Base-by-base conservation (phyloP, 2,113 vertebrate genomes). In the Rallus limicola region DNA sequence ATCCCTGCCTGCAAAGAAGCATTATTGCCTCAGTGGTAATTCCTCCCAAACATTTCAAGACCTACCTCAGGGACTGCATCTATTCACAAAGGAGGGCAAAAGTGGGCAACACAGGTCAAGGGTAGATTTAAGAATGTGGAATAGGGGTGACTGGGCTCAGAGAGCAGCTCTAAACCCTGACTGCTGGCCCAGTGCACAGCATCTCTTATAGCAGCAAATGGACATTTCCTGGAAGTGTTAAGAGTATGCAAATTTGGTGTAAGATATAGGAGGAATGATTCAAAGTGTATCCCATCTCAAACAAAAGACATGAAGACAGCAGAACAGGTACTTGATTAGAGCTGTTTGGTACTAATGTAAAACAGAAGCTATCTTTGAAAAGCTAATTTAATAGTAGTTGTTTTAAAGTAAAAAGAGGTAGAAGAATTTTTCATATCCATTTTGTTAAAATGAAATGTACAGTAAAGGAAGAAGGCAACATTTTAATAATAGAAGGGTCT, bases 401-500 rank as follows among this genome's bases (percentile, higher is more conserved):
- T 18, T 89, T 67, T 36, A 38, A 93, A 95, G 56, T 33, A 0
- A 64, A 18, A 82, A 80, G n/a, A 83, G 9, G 18, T 55, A 16
- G 36, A 82, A 84, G 7, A 83, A 80, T 77, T 60, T 79, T 44
- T 74, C 20, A 68, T 56, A 82, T 24, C 7, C 0, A 1, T 75
- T 85, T 87, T 85, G 29, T 65, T 88, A 46, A 87, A 88, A 89
- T 76, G 16, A 80, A 87, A 50, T 46, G 28, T 68, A 40, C 33
- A 74, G 13, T 75, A 87, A 76, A 70, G 26, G 25, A 74, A 83
- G 18, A 77, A 91, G 34, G 26, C 23, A 69, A 33, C 9, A 44
- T 91, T 95, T 85, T 86, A 65, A 34, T 63, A 91, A 91, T 11
- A 62, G 86, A 94, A 80, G 16, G 28, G 42, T 85, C 75, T 94